Percentiles rank a stretch among this genome's conserved stretches.
Evolutionary conservation across 2,888 invertebrate genomes (phyloP).

Genomic region (Minunthozetes semirufus): DNA sequence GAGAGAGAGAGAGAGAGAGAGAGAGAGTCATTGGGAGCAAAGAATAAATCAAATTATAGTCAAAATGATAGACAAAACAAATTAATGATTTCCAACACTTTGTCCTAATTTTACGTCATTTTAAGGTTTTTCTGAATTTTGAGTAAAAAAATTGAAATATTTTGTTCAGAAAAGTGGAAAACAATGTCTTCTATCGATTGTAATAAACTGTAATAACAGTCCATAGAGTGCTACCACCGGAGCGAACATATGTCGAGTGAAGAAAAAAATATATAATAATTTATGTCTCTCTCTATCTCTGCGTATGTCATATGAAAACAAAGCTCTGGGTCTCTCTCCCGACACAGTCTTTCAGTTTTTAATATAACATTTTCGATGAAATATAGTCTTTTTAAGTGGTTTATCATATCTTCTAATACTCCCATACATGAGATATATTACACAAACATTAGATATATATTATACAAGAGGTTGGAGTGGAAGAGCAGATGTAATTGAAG

Average conservation of each 20-base stretch:
- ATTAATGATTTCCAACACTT: background rate
- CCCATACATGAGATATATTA: background rate
- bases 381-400: background rate
- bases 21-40: background rate
- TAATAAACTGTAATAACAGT: too few species aligned
- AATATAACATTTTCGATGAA: constrained; percentile 9
- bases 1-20: background rate
- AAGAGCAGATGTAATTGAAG: too few species aligned
- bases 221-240: background rate
- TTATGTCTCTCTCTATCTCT: background rate
- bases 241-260: background rate
- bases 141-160: background rate
- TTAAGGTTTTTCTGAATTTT: background rate
- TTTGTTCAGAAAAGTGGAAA: too few species aligned
- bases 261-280: background rate
- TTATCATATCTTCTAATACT: background rate
- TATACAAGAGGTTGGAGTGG: too few species aligned
- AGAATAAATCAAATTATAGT: background rate
- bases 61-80: background rate
- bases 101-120: background rate
- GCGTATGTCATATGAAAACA: background rate
- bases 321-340: background rate
- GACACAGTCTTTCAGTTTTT: background rate
- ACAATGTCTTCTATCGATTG: too few species aligned
- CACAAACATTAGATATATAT: background rate